Conservation (phyloP, 2,888 invertebrate genomes). For the Himalopsyche kuldschensis region DNA sequence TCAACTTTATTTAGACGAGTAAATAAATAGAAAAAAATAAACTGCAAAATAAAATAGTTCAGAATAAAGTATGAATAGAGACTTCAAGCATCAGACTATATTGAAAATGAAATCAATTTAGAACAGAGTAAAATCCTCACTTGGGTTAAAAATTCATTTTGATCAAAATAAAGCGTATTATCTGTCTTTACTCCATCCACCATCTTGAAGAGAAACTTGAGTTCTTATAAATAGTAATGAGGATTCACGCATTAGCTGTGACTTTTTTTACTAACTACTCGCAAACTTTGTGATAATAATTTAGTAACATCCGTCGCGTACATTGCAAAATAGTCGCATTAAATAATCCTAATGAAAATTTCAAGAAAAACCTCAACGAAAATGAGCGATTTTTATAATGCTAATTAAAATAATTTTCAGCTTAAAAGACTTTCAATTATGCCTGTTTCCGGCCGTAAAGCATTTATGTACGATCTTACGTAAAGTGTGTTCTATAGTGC, state of each 20-base stretch:
- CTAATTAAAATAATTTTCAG: not conserved
- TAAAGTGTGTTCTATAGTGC: constrained; percentile 15
- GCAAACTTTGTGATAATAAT: not conserved
- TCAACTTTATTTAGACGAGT: not conserved
- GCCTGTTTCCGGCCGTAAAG: not conserved
- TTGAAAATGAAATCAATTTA: no score
- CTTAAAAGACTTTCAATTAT: not conserved
- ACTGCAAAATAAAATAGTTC: not conserved
- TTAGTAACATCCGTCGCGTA: not conserved
- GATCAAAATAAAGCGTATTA: no score
- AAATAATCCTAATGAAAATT: not conserved
- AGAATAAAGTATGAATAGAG: not conserved
- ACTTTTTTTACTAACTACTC: not conserved
- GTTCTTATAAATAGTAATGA: not conserved
- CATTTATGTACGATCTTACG: not conserved
- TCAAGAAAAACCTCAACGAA: not conserved
- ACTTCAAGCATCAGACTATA: no score
- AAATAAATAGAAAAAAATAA: not conserved
- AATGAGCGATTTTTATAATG: not conserved
- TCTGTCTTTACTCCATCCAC: no score
- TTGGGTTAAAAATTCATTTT: no score
- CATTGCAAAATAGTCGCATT: not conserved
- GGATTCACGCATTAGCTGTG: not conserved
- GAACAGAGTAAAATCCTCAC: no score
- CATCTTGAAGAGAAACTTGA: no score